phyloP scores from a whole-genome alignment of 1,140 invertebrate genomes.

The Diachasmimorpha longicaudata region DNA sequence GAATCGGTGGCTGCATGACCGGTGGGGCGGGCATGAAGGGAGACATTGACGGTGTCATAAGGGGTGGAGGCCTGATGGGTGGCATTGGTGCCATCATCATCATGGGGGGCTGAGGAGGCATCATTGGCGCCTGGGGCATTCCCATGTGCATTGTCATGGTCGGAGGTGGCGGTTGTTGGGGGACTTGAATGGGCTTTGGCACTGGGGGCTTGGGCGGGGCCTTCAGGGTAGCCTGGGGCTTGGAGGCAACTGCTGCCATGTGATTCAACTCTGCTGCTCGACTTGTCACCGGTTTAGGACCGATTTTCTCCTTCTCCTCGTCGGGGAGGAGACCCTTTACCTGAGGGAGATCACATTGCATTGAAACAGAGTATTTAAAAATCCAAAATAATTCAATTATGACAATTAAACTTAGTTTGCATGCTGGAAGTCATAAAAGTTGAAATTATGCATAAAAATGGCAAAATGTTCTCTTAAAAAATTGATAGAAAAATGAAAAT shows the following conservation, averaged over 20 bases:
- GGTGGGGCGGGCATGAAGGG: slow-evolving; percentile 60
- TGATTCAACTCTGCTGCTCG: slow-evolving; percentile 53
- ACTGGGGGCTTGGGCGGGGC: slow-evolving; percentile 57
- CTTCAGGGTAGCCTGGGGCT: slow-evolving; percentile 61
- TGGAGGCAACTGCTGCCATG: slow-evolving; percentile 59
- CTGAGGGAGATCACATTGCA: too few species aligned
- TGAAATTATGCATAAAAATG: too few species aligned
- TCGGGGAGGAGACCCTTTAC: slow-evolving; percentile 91
- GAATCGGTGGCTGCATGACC: slow-evolving; percentile 54
- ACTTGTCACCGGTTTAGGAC: slow-evolving; percentile 74
- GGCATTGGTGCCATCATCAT: slow-evolving; percentile 74
- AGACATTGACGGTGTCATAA: slow-evolving; percentile 67
- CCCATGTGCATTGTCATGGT: slow-evolving; percentile 43
- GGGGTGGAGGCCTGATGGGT: slow-evolving; percentile 68
- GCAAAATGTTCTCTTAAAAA: too few species aligned
- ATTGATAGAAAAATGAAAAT: too few species aligned
- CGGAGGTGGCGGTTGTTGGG: slow-evolving; percentile 44
- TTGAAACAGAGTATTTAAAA: too few species aligned
- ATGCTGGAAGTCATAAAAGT: too few species aligned
- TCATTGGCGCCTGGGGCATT: slow-evolving; percentile 63
- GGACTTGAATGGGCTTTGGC: slow-evolving; percentile 52
- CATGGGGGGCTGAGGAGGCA: slow-evolving; percentile 67
- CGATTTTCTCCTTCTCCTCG: slow-evolving; percentile 93
- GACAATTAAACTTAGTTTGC: too few species aligned
- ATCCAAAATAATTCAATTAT: too few species aligned